phyloP scores from a whole-genome alignment of 2,113 vertebrate species.

The Apaloderma vittatum region DNA sequence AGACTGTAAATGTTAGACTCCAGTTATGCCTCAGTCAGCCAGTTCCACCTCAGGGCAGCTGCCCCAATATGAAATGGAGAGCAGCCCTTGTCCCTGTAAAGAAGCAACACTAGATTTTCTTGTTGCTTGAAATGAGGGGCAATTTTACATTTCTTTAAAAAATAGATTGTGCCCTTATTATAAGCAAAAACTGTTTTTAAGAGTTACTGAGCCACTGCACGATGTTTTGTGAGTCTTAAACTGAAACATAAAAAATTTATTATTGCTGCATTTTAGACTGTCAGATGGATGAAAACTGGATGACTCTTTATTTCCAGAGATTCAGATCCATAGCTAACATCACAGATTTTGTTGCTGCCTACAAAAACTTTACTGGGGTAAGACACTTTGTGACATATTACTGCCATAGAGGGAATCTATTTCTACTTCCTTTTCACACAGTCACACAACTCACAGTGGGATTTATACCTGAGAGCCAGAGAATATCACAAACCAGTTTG shows the following conservation, averaged over 20 bases:
- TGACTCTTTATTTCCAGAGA: background rate
- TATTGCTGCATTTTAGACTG: slow-evolving; percentile 9
- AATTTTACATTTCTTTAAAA: background rate
- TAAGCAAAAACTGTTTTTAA: background rate
- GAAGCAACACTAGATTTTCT: background rate
- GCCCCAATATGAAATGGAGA: background rate
- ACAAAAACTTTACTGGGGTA: slow-evolving; percentile 19
- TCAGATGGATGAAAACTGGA: background rate
- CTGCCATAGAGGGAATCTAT: background rate
- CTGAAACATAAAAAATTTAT: background rate
- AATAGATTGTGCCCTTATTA: background rate
- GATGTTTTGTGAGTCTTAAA: background rate
- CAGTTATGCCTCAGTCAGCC: background rate
- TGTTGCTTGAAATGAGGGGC: background rate
- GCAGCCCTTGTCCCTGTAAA: background rate
- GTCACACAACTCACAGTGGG: background rate
- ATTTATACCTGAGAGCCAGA: background rate
- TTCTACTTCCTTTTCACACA: background rate
- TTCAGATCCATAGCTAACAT: background rate
- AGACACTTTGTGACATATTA: background rate
- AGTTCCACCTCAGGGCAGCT: background rate
- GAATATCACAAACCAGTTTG: background rate
- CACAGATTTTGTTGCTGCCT: background rate
- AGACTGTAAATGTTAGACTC: background rate
- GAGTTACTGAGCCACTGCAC: background rate